Base-by-base conservation (phyloP, 64 coral and sea anemone genomes). In the Montipora efflorescens region DNA sequence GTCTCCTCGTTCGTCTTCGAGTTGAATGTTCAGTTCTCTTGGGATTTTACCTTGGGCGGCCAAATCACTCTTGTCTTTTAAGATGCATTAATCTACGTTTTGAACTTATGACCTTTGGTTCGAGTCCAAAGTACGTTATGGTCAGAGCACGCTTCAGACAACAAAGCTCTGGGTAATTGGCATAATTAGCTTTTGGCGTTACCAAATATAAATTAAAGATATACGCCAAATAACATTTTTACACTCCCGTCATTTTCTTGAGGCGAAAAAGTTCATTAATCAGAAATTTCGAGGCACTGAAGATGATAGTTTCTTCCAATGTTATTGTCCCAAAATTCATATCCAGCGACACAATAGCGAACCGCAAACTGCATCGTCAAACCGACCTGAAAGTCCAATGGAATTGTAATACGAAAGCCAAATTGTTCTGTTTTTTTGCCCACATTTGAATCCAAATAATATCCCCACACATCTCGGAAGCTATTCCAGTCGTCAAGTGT, bases 251-350 rank as follows among this genome's bases (percentile, higher is more conserved):
- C 5, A 10, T 55, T 55, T 55, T 55, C 10, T 55, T 55, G 0
- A 55, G 5, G 52, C 52, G 5, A 55, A 55, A 5, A 5, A 7
- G 52, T 55, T 64, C 61, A 16, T 14, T 64, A 4, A 64, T 11
- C 61, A 64, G 14, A 64, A 14, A 64, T 82, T 66, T 67, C 23
- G 57, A 82, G 22, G 80, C 71, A 92, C 19, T 57, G 59, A 55
- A 95, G 53, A 4, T 22, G 16, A 90, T 95, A 95, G 50, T 95
- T 95, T 16, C 45, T 47, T 6, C 74, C 52, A 3, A 69, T 57
- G 77, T 92, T 95, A 25, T 95, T 95, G 67, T 95, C 94, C 94
- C 94, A 95, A 76, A 87, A 95, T 80, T 95, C 94, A 8, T 23
- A 15, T 8, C 75, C 74, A 20, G 62, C 73, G 20, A 74, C 83